These are phyloP conservation scores for Strix uralensis DNA, from an alignment of 2,113 vertebrate species.

Conservation along the genomic window DNA sequence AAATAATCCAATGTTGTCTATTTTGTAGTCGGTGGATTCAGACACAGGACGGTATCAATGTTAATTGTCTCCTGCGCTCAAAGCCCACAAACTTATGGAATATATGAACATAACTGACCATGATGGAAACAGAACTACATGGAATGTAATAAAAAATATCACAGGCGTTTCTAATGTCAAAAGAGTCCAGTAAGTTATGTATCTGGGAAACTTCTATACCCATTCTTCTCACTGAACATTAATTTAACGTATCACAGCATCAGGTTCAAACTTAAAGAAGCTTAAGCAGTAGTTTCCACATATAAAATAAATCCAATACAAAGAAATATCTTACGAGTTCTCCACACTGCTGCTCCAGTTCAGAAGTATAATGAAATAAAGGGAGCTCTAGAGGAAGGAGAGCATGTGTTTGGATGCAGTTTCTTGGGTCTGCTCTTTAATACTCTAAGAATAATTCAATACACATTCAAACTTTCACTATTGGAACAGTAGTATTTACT, in stretches of 20 bases:
- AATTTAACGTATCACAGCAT: background rate
- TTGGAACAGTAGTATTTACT: background rate
- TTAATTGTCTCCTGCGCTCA: background rate
- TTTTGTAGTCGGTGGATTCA: background rate
- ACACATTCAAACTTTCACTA: background rate
- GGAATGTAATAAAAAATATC: background rate
- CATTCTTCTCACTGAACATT: background rate
- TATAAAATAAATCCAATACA: background rate
- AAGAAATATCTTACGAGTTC: background rate
- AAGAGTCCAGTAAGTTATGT: background rate
- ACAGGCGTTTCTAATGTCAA: background rate
- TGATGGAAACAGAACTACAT: background rate
- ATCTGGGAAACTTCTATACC: background rate
- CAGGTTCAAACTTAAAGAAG: background rate
- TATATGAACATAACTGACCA: background rate
- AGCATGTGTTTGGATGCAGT: fast-evolving
- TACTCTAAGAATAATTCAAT: background rate
- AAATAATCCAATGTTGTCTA: background rate
- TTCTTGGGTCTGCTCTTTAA: background rate
- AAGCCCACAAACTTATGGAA: background rate
- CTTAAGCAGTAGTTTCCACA: background rate
- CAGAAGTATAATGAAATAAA: background rate
- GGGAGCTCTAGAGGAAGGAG: background rate
- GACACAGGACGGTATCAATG: background rate
- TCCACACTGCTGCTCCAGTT: background rate